A percentile compares a stretch with the other conserved stretches of the same genome.
These are phyloP conservation scores for Prunella himalayana DNA, from an alignment of 2,113 vertebrate species.

Conservation along the genomic window DNA sequence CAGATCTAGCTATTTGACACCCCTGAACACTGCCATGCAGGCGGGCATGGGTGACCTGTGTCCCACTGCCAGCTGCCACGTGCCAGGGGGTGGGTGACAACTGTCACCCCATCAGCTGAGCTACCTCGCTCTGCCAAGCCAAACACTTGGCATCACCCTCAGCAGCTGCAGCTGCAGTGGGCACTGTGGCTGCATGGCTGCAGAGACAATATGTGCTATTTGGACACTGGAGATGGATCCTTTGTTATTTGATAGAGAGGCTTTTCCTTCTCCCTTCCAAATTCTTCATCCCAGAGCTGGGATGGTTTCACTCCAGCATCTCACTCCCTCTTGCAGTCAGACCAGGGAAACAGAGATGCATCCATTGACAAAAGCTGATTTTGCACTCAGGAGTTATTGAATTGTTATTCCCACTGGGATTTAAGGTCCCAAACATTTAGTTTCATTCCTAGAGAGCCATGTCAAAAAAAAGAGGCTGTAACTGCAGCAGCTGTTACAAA, in stretches of 20 bases:
- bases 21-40: rapidly evolving
- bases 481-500: not conserved
- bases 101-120: not conserved
- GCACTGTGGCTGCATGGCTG: not conserved
- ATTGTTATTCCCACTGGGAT: not conserved
- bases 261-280: not conserved
- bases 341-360: not conserved
- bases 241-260: not conserved
- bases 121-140: not conserved
- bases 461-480: not conserved
- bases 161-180: not conserved
- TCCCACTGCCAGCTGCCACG: not conserved
- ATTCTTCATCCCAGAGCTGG: not conserved
- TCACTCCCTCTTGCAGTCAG: not conserved
- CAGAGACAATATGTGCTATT: not conserved
- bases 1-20: not conserved
- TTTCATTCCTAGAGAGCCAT: not conserved
- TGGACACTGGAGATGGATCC: too few relatives aligned
- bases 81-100: not conserved
- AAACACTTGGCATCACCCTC: not conserved
- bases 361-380: not conserved
- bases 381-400: not conserved
- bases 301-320: not conserved
- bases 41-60: not conserved
- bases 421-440: not conserved